Evolutionary conservation across 2,113 vertebrate genomes (phyloP).

Genomic region (Psilopogon haemacephalus): DNA sequence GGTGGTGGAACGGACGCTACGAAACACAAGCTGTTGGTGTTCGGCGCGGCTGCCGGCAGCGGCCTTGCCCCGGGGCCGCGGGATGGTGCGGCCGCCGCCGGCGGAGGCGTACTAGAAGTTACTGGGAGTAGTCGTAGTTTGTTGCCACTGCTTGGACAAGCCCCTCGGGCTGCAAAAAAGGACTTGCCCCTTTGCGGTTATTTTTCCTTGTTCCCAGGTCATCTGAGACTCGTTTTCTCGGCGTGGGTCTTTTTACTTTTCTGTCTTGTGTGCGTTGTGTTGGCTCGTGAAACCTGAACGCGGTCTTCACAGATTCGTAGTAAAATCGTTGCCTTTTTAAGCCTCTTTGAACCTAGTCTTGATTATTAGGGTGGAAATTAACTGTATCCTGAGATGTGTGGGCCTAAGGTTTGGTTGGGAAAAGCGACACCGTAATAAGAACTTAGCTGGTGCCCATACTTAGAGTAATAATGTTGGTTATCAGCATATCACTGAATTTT

Average conservation of each 20-base stretch:
- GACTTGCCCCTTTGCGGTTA: accelerated
- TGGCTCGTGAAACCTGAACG: accelerated
- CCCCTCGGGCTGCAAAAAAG: accelerated
- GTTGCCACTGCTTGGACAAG: accelerated
- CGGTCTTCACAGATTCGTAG: accelerated
- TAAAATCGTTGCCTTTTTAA: not conserved
- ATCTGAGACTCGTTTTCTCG: accelerated
- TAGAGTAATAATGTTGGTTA: not conserved
- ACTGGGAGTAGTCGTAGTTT: accelerated
- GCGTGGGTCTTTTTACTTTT: too few species aligned
- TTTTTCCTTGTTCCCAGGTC: accelerated
- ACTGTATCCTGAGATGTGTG: accelerated
- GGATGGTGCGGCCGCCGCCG: accelerated
- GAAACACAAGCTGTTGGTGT: accelerated
- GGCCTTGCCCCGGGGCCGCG: too few species aligned
- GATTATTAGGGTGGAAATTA: not conserved
- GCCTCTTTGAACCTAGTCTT: not conserved
- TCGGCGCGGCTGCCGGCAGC: not conserved
- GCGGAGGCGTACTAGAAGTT: not conserved
- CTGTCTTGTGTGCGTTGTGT: too few species aligned
- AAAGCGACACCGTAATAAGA: accelerated
- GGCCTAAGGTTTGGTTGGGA: not conserved
- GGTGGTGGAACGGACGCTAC: accelerated
- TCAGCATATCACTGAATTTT: not conserved
- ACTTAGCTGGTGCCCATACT: not conserved